A percentile compares a stretch with the other conserved stretches of the same genome.
Evolutionary conservation across 2,888 invertebrate genomes (phyloP).

Genomic region (Seladonia tumulorum): DNA sequence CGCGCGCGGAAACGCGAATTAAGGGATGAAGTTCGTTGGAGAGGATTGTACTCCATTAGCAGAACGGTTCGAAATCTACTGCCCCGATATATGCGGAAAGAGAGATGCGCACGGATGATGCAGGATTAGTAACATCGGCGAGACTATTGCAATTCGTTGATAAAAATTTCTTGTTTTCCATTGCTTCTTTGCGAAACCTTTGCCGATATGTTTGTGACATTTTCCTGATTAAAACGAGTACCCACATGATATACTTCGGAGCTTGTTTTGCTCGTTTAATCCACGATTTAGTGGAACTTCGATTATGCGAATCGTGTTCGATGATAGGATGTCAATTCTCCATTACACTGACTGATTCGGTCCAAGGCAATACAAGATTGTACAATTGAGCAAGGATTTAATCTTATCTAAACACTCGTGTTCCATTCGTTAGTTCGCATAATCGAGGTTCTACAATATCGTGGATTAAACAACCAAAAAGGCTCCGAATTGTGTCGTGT

Average conservation of each 20-base stretch:
- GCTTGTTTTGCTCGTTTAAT: neutral
- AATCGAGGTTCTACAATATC: neutral
- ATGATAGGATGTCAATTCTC: too few relatives aligned
- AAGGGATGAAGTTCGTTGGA: neutral
- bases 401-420: neutral
- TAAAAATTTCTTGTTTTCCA: neutral
- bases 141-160: neutral
- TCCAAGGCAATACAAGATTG: too few relatives aligned
- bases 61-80: neutral
- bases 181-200: too few relatives aligned
- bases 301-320: neutral
- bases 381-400: neutral
- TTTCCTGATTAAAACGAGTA: neutral
- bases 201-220: neutral
- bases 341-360: too few relatives aligned
- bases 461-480: neutral
- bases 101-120: too few relatives aligned
- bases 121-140: neutral
- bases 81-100: neutral
- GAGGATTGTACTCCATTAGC: neutral
- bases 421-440: neutral
- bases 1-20: neutral
- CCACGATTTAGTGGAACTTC: neutral
- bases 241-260: neutral
- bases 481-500: neutral